These are phyloP conservation scores for Podarcis raffonei DNA, from an alignment of 2,113 vertebrate genomes.

Conservation along the genomic window DNA sequence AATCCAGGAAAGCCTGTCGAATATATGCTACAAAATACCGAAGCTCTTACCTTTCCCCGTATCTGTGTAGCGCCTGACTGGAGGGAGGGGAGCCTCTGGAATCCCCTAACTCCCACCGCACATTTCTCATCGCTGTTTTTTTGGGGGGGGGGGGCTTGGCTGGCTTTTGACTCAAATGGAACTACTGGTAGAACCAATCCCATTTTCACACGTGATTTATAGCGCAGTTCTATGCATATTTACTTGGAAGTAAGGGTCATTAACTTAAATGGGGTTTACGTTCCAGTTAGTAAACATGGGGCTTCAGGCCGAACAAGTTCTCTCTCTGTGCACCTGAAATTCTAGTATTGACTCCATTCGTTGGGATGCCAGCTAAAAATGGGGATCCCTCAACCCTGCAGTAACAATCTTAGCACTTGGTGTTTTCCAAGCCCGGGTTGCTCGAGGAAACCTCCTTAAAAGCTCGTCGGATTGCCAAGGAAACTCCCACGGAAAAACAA, in stretches of 20 bases:
- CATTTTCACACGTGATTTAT: neutral
- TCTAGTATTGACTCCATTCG: neutral
- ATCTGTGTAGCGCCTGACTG: too few relatives aligned
- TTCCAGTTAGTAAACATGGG: neutral
- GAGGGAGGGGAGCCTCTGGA: neutral
- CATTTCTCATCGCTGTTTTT: too few relatives aligned
- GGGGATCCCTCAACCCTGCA: neutral
- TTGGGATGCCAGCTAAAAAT: neutral
- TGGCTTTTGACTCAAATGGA: neutral
- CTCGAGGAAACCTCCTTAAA: neutral
- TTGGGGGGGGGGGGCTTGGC: too few relatives aligned
- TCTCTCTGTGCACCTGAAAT: neutral
- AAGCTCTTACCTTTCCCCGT: too few relatives aligned
- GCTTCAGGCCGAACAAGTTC: neutral
- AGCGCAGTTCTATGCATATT: neutral
- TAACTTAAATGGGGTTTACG: neutral
- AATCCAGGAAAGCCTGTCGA: neutral
- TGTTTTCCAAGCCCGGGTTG: neutral
- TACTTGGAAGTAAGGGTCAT: neutral
- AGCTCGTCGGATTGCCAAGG: neutral
- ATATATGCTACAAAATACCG: neutral
- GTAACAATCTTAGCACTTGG: neutral
- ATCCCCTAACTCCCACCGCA: neutral
- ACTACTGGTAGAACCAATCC: neutral
- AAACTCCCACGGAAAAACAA: neutral